A percentile compares a stretch with the other conserved stretches of the same genome.
Conservation (phyloP, 1,140 invertebrate species). For the Drosophila ironensis region DNA sequence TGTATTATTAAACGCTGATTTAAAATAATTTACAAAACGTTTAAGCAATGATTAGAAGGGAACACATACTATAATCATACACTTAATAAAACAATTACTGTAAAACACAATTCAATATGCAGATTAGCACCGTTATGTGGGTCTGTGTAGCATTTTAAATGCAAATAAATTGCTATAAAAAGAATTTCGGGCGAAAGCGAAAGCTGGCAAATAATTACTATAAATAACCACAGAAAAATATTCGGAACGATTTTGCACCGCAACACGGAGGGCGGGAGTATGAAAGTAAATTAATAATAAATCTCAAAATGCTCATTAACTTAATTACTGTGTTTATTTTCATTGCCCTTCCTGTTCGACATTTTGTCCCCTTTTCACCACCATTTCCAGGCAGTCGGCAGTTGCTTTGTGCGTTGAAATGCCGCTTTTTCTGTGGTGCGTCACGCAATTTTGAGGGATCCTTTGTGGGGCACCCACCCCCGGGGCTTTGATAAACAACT, state of each 20-base stretch:
- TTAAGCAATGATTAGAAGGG: conserved; percentile 65
- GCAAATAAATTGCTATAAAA: conserved; percentile 49
- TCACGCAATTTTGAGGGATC: conserved; percentile 68
- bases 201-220: conserved; percentile 64
- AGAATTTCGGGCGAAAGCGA: conserved; percentile 8
- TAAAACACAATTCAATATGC: conserved; percentile 31
- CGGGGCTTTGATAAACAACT: conserved; percentile 56
- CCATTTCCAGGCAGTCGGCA: conserved; percentile 17
- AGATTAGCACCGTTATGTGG: conserved; percentile 60
- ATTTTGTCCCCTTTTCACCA: conserved; percentile 22
- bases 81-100: conserved; percentile 20
- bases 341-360: conserved; percentile 71
- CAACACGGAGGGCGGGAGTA: conserved; percentile 1
- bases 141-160: conserved; percentile 54
- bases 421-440: conserved; percentile 63
- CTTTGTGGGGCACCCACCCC: not conserved
- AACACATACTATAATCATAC: conserved; percentile 15
- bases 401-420: conserved; percentile 40
- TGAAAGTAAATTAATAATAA: conserved; percentile 80
- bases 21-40: conserved; percentile 56
- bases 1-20: too few relatives aligned
- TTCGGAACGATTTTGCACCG: conserved; percentile 54
- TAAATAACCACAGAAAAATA: conserved; percentile 60
- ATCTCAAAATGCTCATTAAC: conserved; percentile 81
- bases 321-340: conserved; percentile 82